phyloP scores from a whole-genome alignment of 2,888 invertebrate genomes.

The Lacanobia wlatinum region DNA sequence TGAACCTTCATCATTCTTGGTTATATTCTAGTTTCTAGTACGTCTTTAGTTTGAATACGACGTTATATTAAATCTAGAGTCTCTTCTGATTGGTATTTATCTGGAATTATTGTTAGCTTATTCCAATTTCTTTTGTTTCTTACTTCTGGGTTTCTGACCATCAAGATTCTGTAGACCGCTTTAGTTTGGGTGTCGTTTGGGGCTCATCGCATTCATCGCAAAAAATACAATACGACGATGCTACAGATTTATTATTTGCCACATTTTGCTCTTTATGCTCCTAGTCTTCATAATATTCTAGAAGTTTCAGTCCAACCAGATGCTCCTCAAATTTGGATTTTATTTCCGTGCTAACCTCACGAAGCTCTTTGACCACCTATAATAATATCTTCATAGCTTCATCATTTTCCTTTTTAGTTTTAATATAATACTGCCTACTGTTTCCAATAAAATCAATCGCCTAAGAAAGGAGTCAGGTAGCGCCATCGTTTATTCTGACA shows the following conservation, averaged over 20 bases:
- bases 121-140: background rate
- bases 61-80: background rate
- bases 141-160: background rate
- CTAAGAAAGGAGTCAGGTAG: background rate
- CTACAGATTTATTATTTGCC: background rate
- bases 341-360: background rate
- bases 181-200: too few relatives aligned
- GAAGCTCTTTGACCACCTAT: background rate
- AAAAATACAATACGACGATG: background rate
- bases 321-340: background rate
- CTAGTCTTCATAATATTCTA: too few relatives aligned
- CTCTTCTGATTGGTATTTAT: background rate
- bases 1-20: constrained; percentile 33
- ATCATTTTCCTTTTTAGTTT: background rate
- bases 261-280: too few relatives aligned
- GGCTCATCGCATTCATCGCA: background rate
- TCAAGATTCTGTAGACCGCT: background rate
- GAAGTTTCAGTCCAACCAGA: background rate
- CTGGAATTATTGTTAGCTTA: background rate
- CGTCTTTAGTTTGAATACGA: constrained; percentile 11
- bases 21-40: constrained; percentile 23
- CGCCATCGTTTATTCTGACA: constrained; percentile 2
- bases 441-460: constrained; percentile 19
- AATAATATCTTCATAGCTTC: background rate
- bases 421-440: background rate